Evolutionary conservation across 1,140 invertebrate species (phyloP), one percentile per base, ranked within the genome.

Genomic region (Drosophila sucinea): DNA sequence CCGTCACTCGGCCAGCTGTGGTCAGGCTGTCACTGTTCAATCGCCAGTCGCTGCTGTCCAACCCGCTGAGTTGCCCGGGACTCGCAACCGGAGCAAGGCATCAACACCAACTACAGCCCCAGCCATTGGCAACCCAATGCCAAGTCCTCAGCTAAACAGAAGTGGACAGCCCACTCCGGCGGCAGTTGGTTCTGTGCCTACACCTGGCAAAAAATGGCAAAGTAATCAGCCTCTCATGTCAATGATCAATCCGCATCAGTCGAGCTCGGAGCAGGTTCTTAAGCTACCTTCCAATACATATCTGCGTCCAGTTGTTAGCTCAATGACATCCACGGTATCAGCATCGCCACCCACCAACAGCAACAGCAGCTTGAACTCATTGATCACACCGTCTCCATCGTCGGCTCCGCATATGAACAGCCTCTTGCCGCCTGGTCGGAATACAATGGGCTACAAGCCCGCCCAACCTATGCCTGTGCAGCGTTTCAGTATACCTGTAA

Each of bases 1-100:
- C 0, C 90, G 91, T 7, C 96, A 96, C 84, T 94, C 82, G 2
- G 4, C 57, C 40, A 71, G 92, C 83, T 92, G 91, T 64, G 83
- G 77, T 1, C 78, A 79, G 27, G 56, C 61, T 38, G 70, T 35
- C 41, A 41, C 65, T 25, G 61, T 64, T 38, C 58, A 44, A 38
- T 1, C 38, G 5, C 32, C 38, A 47, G 25, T 38, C 4, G 17
- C 41, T 4, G 4, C 40, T 3, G 35, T 60, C 4, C 29, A 35
- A 33, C 23, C 55, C 8, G 30, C 65, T 7, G 65, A 58, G 17
- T 38, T 58, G 44, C 3, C 32, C 25, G 56, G 32, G 2, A 38
- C 56, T 25, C 56, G 32, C 25, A 44, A 30, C 10, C 23, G 44
- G 6, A n/a, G 17, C 3, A 61, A 61, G 5, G 29, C 27, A 6